phyloP scores from a whole-genome alignment of 1,140 invertebrate species.

The Procambarus clarkii region DNA sequence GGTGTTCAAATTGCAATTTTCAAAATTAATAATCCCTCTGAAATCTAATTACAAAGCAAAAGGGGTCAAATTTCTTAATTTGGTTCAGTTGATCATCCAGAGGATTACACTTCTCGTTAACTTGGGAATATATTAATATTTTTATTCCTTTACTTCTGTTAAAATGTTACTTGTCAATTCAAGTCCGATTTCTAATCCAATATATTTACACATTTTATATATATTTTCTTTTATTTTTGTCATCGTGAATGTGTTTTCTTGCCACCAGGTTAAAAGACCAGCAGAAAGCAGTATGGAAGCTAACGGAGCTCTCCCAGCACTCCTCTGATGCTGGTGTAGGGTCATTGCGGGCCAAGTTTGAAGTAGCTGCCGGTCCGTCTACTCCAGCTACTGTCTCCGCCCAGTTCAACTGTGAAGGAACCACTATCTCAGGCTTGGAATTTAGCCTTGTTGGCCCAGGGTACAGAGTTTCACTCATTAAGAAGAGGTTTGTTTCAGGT shows the following conservation, averaged over 20 bases:
- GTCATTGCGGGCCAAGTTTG: conserved; percentile 91
- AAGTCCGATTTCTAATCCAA: too few species aligned
- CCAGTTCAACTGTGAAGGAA: conserved; percentile 96
- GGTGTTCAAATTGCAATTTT: too few species aligned
- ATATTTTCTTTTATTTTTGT: not conserved
- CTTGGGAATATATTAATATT: too few species aligned
- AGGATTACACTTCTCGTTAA: too few species aligned
- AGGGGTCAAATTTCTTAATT: too few species aligned
- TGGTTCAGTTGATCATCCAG: too few species aligned
- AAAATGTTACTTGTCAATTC: too few species aligned
- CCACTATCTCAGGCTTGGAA: conserved; percentile 90
- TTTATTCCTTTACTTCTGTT: too few species aligned
- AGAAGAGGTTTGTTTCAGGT: conserved; percentile 95
- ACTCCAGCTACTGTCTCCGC: conserved; percentile 89
- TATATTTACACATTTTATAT: too few species aligned
- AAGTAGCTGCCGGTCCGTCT: conserved; percentile 87
- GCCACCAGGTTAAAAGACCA: conserved; percentile 83
- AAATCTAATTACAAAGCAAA: too few species aligned
- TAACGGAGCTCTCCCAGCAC: conserved; percentile 91
- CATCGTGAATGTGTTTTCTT: not conserved
- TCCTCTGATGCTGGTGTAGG: conserved; percentile 79
- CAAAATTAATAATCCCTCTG: too few species aligned
- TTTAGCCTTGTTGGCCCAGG: conserved; percentile 92
- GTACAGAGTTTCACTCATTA: conserved; percentile 94
- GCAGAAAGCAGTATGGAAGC: conserved; percentile 91